These are phyloP conservation scores for Smutsia gigantea DNA, from an alignment of 2,797 vertebrate species.

Conservation along the genomic window DNA sequence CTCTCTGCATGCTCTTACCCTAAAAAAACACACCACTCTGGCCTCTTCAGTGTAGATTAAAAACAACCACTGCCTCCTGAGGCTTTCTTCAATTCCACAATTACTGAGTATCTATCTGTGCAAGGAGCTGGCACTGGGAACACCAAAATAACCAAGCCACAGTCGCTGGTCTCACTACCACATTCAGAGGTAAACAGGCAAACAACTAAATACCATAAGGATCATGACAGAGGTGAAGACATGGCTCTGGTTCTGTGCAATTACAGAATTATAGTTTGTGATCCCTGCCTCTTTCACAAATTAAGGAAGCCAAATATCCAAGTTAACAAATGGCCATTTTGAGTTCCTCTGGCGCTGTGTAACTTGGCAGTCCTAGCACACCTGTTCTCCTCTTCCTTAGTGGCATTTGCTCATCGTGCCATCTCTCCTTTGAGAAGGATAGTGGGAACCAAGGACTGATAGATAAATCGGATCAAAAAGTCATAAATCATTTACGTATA, in stretches of 20 bases:
- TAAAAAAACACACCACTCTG: constrained; percentile 47
- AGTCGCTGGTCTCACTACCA: neutral
- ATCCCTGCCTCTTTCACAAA: neutral
- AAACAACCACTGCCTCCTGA: constrained; percentile 39
- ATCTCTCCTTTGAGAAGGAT: neutral
- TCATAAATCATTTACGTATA: neutral
- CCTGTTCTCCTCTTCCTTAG: neutral
- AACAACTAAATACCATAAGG: neutral
- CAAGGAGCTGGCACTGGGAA: neutral
- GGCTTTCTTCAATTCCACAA: constrained; percentile 38
- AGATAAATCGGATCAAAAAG: neutral
- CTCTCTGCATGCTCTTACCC: constrained; percentile 26
- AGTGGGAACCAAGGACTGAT: neutral
- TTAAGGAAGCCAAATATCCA: neutral
- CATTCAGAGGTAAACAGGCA: neutral
- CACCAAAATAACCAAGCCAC: neutral
- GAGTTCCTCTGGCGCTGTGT: neutral
- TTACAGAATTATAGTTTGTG: neutral
- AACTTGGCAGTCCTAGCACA: neutral
- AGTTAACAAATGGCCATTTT: neutral
- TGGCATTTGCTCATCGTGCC: neutral
- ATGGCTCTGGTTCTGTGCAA: neutral
- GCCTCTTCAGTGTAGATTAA: constrained; percentile 38
- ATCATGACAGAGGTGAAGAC: neutral
- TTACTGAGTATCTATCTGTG: neutral